Evolutionary conservation across 2,888 invertebrate genomes (phyloP), one percentile per base, ranked within the genome.

Genomic region (Trissolcus brochymenae): DNA sequence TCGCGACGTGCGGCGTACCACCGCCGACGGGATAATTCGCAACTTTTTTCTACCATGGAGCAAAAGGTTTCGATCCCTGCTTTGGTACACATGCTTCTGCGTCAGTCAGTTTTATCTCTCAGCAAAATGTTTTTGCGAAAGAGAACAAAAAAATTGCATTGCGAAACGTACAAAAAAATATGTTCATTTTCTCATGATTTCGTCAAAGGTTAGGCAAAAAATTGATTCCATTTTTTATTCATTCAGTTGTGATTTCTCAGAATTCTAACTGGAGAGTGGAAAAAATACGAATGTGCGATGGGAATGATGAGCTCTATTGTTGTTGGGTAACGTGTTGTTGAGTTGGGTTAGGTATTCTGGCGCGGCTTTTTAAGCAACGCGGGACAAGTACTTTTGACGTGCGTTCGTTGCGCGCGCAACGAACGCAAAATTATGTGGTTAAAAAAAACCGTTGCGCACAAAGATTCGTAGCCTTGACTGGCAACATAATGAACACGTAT

Each of bases 1-100:
- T 84, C 82, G 81, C 78, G 56, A 64, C 53, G 67, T 64, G 35
- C 35, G 72, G 71, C 79, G 79, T 59, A 66, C 2, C 43, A 59
- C 64, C 64, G 55, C 46, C 53, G 41, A 50, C 57, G 57, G 71
- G 59, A 70, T 73, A 76, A 79, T 79, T 78, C 55, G 70, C 68
- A 53, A 71, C 67, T 62, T 79, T 77, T 76, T 66, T 35, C 35
- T 68, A 49, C 59, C 43, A 53, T 9, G 57, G 49, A 57, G 53
- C 76, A 56, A 76, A 66, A 67, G 17, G 46, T 35, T 35, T 35
- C 35, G 9, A 11, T 35, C 35, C 35, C n/a, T n/a, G 35, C 35
- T 35, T 35, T 35, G 35, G 35, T 11, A 35, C 35, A 35, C 9
- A 35, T 35, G 35, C 7, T 35, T 11, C 35, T 35, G 35, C 35